Evolutionary conservation across 2,888 invertebrate genomes (phyloP).

Genomic region (Apodemia zela): DNA sequence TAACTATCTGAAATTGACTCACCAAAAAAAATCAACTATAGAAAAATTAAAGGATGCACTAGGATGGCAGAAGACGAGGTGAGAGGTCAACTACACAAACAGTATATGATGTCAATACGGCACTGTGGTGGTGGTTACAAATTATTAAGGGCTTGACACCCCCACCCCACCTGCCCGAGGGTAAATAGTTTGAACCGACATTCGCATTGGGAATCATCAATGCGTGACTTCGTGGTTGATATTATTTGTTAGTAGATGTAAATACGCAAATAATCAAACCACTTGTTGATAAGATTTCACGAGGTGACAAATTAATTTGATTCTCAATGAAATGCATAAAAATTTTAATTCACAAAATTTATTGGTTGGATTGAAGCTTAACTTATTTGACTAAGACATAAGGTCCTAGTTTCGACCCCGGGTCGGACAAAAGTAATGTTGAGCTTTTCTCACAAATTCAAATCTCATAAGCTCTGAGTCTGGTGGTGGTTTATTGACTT

Average conservation of each 20-base stretch:
- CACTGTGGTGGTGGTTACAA: slow-evolving; percentile 67
- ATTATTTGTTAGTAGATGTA: slow-evolving; percentile 27
- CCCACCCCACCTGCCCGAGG: slow-evolving; percentile 60
- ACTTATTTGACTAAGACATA: too few species aligned
- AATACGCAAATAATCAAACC: too few species aligned
- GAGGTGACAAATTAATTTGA: too few species aligned
- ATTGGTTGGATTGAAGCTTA: too few species aligned
- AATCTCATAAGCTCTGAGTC: too few species aligned
- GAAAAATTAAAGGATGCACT: slow-evolving; percentile 34
- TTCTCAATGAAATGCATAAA: too few species aligned
- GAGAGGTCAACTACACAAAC: slow-evolving; percentile 59
- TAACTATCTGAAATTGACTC: slow-evolving; percentile 15
- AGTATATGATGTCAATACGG: slow-evolving; percentile 58
- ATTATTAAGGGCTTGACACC: slow-evolving; percentile 63
- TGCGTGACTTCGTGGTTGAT: slow-evolving; percentile 48
- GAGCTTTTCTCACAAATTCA: too few species aligned
- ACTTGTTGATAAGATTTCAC: too few species aligned
- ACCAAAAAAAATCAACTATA: slow-evolving; percentile 27
- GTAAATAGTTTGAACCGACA: slow-evolving; percentile 70
- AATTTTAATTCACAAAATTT: too few species aligned
- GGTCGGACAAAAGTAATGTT: too few species aligned
- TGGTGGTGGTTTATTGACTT: too few species aligned
- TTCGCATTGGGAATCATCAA: slow-evolving; percentile 59
- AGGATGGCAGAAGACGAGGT: slow-evolving; percentile 46
- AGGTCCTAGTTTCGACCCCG: too few species aligned